Evolutionary conservation across 2,797 vertebrate genomes (phyloP).

Genomic region (Hyperoplus immaculatus): DNA sequence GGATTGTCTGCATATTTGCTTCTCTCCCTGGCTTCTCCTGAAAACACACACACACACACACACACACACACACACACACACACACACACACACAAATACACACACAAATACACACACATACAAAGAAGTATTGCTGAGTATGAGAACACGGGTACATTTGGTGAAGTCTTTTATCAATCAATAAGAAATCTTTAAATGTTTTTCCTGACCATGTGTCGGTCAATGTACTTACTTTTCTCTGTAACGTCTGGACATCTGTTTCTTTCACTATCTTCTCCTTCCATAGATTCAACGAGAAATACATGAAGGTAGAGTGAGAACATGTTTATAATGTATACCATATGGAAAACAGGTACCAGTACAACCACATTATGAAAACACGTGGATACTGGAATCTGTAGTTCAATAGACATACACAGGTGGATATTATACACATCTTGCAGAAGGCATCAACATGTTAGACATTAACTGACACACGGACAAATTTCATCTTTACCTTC

Average conservation of each 20-base stretch:
- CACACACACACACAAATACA: too few species aligned
- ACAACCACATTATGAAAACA: not conserved
- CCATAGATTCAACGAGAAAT: slow-evolving; percentile 26
- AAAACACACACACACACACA: slow-evolving; percentile 16
- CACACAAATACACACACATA: not conserved
- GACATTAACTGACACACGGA: slow-evolving; percentile 38
- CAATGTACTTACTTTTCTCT: slow-evolving; percentile 78
- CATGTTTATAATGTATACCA: not conserved
- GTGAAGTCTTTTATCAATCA: not conserved
- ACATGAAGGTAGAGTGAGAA: not conserved
- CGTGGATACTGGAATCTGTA: not conserved
- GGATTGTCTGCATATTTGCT: slow-evolving; percentile 80
- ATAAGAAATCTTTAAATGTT: not conserved
- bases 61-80: too few species aligned
- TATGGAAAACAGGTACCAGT: not conserved
- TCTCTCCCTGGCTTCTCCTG: slow-evolving; percentile 84
- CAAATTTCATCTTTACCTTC: slow-evolving; percentile 76
- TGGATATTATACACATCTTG: slow-evolving; percentile 1
- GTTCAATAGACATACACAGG: slow-evolving; percentile 13
- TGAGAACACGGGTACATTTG: slow-evolving; percentile 4
- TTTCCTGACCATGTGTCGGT: not conserved
- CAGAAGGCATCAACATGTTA: slow-evolving; percentile 7
- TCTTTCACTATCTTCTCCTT: slow-evolving; percentile 79
- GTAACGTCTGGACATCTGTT: slow-evolving; percentile 80
- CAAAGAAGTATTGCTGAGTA: not conserved